A percentile compares a stretch with the other conserved stretches of the same genome.
phyloP scores from a whole-genome alignment of 2,797 vertebrate genomes.

The Cephalopachus bancanus region DNA sequence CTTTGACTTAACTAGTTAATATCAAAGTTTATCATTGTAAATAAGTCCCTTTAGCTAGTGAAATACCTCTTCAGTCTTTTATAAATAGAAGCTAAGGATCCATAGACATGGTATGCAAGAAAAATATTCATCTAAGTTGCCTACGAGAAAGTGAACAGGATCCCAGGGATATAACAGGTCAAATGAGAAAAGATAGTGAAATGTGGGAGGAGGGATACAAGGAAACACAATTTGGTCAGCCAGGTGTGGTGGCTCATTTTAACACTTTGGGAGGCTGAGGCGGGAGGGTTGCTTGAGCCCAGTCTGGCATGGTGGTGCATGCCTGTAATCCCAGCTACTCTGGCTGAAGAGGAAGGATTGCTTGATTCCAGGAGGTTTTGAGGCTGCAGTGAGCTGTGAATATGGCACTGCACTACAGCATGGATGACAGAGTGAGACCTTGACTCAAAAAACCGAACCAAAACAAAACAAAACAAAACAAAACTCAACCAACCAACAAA shows the following conservation, averaged over 20 bases:
- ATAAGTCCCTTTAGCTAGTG: not conserved
- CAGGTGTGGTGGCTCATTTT: not conserved
- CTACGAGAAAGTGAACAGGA: not conserved
- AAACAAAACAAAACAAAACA: no score
- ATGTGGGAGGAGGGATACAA: not conserved
- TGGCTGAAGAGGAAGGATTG: no score
- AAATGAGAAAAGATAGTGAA: not conserved
- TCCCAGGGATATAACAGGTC: not conserved
- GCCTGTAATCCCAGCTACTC: no score
- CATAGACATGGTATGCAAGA: not conserved
- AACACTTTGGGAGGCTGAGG: no score
- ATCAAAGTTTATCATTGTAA: not conserved
- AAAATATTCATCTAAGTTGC: not conserved
- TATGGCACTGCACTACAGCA: no score
- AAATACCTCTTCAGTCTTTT: not conserved
- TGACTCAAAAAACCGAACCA: no score
- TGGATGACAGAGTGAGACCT: no score
- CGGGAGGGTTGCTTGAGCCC: no score
- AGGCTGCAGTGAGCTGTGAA: no score
- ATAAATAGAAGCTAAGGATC: not conserved
- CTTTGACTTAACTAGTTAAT: not conserved
- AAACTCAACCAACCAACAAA: no score
- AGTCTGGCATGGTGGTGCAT: no score
- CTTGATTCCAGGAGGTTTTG: no score
- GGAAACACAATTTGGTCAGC: not conserved